Conservation (phyloP, 2,888 invertebrate genomes). For the Andrena fulva region DNA sequence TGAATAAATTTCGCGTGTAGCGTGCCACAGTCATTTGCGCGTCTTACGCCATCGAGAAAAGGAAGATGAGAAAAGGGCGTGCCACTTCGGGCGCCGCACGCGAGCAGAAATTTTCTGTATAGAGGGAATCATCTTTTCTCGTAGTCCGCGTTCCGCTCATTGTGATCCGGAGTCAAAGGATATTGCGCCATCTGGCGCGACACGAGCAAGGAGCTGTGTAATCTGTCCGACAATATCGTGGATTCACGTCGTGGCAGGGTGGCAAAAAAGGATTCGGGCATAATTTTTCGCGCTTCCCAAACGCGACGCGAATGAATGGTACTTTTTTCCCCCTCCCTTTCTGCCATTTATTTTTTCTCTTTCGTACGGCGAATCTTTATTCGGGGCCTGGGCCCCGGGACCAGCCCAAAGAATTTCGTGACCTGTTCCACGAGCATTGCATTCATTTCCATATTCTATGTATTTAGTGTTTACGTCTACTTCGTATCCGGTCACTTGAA, state of each 20-base stretch:
- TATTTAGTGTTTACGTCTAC: slow-evolving; percentile 66
- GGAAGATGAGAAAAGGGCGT: neutral
- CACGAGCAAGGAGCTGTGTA: slow-evolving; percentile 21
- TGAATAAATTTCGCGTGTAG: neutral
- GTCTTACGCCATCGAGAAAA: neutral
- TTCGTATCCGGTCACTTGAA: slow-evolving; percentile 63
- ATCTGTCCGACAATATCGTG: slow-evolving; percentile 49
- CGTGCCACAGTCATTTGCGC: neutral
- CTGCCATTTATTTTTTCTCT: neutral
- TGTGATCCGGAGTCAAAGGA: slow-evolving; percentile 48
- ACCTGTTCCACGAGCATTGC: slow-evolving; percentile 62
- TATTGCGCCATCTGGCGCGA: slow-evolving; percentile 49
- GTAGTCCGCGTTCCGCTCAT: slow-evolving; percentile 27
- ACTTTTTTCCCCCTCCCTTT: slow-evolving; percentile 11
- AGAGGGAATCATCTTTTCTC: slow-evolving; percentile 7
- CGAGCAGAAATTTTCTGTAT: slow-evolving; percentile 25
- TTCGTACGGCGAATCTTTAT: slow-evolving; percentile 43
- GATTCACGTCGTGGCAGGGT: slow-evolving; percentile 20
- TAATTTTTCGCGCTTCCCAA: slow-evolving; percentile 62
- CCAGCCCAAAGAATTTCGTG: slow-evolving; percentile 59
- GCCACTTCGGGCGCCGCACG: slow-evolving; percentile 20
- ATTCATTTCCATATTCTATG: slow-evolving; percentile 66
- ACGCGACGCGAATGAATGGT: slow-evolving; percentile 53
- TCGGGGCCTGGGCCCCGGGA: slow-evolving; percentile 34
- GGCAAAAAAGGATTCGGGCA: slow-evolving; percentile 33